These are phyloP conservation scores for Pao palembangensis DNA, from an alignment of 2,113 vertebrate genomes.

Conservation along the genomic window DNA sequence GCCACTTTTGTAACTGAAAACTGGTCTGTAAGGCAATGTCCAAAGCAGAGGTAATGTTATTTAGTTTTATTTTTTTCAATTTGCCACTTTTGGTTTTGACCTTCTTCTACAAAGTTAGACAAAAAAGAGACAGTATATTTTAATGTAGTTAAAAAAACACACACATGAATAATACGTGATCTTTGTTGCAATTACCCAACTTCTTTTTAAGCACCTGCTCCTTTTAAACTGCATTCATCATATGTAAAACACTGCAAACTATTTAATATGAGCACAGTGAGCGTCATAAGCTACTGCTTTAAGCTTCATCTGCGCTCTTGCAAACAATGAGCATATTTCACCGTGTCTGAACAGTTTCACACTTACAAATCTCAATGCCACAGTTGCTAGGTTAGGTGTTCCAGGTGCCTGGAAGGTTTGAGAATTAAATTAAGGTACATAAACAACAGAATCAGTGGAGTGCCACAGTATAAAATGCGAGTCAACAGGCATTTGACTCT, in stretches of 20 bases:
- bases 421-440: slow-evolving; percentile 14
- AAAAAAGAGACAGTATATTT: no score
- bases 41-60: slow-evolving; percentile 15
- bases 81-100: no score
- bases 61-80: not conserved
- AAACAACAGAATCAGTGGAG: not conserved
- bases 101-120: not conserved
- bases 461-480: slow-evolving; percentile 18
- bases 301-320: slow-evolving; percentile 1
- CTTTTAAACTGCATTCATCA: slow-evolving; percentile 12
- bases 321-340: slow-evolving; percentile 15
- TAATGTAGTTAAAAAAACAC: no score
- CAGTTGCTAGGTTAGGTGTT: slow-evolving; percentile 19
- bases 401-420: slow-evolving; percentile 10
- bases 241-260: no score
- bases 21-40: slow-evolving; percentile 33
- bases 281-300: slow-evolving; percentile 14
- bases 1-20: slow-evolving; percentile 45
- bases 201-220: slow-evolving; percentile 22
- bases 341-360: slow-evolving; percentile 23
- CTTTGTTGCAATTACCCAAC: no score
- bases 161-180: no score
- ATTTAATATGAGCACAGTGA: not conserved
- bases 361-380: slow-evolving; percentile 15
- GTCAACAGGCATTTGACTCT: slow-evolving; percentile 4